These are phyloP conservation scores for Dolichallabes microphthalmus DNA, from an alignment of 2,113 vertebrate genomes.

Conservation along the genomic window DNA sequence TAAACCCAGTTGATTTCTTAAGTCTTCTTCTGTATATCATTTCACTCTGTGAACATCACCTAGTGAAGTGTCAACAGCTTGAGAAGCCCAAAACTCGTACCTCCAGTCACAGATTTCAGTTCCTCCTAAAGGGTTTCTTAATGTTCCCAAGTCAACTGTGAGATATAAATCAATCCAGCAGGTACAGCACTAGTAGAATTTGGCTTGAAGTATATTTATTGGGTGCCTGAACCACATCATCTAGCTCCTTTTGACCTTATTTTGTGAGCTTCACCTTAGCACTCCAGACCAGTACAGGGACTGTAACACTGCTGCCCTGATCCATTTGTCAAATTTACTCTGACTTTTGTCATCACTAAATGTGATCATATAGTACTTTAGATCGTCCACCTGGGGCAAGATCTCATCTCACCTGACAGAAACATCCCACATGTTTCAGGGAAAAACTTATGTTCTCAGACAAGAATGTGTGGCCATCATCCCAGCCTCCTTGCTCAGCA, in stretches of 20 bases:
- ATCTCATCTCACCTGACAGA: not conserved
- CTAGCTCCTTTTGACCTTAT: not conserved
- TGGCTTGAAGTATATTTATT: not conserved
- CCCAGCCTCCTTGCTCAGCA: not conserved
- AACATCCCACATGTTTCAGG: not conserved
- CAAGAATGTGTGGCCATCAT: not conserved
- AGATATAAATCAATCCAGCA: not conserved
- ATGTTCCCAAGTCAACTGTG: not conserved
- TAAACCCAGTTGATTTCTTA: conserved; percentile 56
- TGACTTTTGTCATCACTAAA: not conserved
- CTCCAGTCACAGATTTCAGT: not conserved
- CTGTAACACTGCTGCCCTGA: not conserved
- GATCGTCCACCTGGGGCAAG: not conserved
- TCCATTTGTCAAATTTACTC: not conserved
- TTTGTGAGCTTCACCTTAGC: not conserved
- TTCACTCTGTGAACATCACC: not conserved
- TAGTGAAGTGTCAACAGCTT: not conserved
- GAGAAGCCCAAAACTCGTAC: not conserved
- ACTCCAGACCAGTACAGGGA: not conserved
- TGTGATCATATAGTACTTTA: not conserved
- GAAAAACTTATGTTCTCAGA: not conserved
- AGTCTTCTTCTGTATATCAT: not conserved
- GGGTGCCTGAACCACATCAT: not conserved
- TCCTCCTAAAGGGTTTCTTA: not conserved
- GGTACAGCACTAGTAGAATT: not conserved